A percentile compares a stretch with the other conserved stretches of the same genome.
These are phyloP conservation scores for Cephalopholis sonnerati DNA, from an alignment of 2,113 vertebrate species.

Conservation along the genomic window DNA sequence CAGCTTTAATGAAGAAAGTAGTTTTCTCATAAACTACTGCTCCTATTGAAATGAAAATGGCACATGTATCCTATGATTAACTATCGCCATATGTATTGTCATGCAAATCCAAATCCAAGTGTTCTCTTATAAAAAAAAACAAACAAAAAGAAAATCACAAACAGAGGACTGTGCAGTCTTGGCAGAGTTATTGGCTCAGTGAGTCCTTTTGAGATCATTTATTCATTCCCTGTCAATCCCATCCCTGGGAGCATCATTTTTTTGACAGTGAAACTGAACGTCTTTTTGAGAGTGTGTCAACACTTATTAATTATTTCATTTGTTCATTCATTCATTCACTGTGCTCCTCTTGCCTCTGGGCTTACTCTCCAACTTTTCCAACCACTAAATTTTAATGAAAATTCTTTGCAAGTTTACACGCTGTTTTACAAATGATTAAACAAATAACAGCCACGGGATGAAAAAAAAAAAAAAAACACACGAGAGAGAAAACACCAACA, in stretches of 20 bases:
- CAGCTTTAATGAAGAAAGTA: background rate
- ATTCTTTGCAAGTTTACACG: background rate
- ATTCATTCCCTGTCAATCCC: background rate
- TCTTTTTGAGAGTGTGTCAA: background rate
- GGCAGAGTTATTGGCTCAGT: background rate
- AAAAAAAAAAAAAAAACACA: background rate
- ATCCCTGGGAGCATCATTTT: background rate
- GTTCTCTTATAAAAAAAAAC: too few relatives aligned
- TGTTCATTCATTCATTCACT: background rate
- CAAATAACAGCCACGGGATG: conserved; percentile 6
- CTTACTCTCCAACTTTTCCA: background rate
- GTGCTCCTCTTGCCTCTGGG: background rate
- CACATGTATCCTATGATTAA: background rate
- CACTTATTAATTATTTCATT: background rate
- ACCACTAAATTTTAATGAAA: conserved; percentile 20
- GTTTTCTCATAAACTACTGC: background rate
- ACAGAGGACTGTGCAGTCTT: background rate
- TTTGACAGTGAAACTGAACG: background rate
- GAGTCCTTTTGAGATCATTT: background rate
- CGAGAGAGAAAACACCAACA: too few relatives aligned
- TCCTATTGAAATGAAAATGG: background rate
- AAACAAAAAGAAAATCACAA: background rate
- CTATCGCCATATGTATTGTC: background rate
- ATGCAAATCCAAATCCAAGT: background rate
- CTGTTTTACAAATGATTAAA: conserved; percentile 11